phyloP scores from a whole-genome alignment of 2,113 vertebrate species.

The Corvus cornix region DNA sequence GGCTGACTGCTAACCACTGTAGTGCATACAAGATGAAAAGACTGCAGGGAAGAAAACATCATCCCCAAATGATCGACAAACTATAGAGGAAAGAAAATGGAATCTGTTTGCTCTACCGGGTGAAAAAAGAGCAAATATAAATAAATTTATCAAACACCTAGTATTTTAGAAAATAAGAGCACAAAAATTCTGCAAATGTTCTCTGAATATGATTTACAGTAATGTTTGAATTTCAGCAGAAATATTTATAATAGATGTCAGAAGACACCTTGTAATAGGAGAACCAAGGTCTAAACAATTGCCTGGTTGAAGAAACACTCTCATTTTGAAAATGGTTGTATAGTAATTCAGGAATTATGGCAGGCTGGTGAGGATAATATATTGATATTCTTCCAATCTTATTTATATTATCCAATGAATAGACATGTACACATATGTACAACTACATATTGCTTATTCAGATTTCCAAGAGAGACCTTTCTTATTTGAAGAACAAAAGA shows the following conservation, averaged over 20 bases:
- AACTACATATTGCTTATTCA: not conserved
- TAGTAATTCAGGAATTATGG: not conserved
- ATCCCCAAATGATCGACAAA: not conserved
- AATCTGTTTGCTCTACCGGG: not conserved
- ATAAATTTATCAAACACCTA: not conserved
- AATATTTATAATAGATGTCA: not conserved
- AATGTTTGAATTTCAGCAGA: not conserved
- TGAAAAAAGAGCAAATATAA: not conserved
- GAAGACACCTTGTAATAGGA: not conserved
- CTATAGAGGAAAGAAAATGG: not conserved
- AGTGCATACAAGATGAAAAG: not conserved
- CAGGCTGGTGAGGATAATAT: not conserved
- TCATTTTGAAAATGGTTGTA: not conserved
- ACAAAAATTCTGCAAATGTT: not conserved
- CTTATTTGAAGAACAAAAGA: not conserved
- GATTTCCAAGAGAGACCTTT: not conserved
- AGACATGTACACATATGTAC: not conserved
- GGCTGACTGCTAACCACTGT: not conserved
- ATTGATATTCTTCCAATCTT: not conserved
- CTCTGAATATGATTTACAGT: not conserved
- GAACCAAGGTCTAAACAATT: not conserved
- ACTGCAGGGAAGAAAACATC: not conserved
- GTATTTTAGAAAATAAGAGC: not conserved
- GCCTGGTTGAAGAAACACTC: not conserved
- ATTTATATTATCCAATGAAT: not conserved